Evolutionary conservation across 1,140 invertebrate genomes (phyloP), one percentile per base, ranked within the genome.

Genomic region (Sitodiplosis mosellana): DNA sequence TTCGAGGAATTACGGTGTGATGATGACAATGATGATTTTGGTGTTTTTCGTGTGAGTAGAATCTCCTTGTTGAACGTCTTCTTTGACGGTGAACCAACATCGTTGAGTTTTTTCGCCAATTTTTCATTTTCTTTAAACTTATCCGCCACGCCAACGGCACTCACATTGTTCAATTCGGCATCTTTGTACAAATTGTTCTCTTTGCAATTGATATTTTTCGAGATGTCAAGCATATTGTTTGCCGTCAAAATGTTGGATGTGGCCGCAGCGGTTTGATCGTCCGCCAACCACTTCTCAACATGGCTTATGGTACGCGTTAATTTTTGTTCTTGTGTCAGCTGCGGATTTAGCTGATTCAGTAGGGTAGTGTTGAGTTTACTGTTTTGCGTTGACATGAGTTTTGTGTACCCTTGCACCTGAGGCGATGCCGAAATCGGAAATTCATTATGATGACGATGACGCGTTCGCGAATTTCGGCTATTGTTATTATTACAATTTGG

Each of bases 101-200:
- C 43, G 20, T 19, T 45, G 17, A 45, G 22, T 33, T 45, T 45
- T 27, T 45, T 21, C 8, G 43, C 22, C 20, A 22, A 33, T 45
- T 45, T 45, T 33, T 45, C 43, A 14, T 19, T 33, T 14, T 14
- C 18, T 33, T 45, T 45, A 4, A 45, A 17, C 22, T 45, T 45
- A 33, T 33, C 22, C 4, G 22, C 7, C 11, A 27, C 21, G 5
- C 63, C 47, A 52, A 60, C 63, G 44, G 59, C 59, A 49, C 60
- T 62, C 44, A 63, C 54, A 33, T 63, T 52, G 49, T 63, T 63
- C 27, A 27, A 27, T 36, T 61, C 61, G 38, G 59, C 59, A 50
- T 61, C 59, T 44, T 59, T 63, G 36, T 54, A 55, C 15, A 60
- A 59, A 48, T 60, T 59, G 14, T 12, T 21, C 3, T 22, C 18